Conservation (phyloP, 2,888 invertebrate genomes). For the Zaprionus lineosus region DNA sequence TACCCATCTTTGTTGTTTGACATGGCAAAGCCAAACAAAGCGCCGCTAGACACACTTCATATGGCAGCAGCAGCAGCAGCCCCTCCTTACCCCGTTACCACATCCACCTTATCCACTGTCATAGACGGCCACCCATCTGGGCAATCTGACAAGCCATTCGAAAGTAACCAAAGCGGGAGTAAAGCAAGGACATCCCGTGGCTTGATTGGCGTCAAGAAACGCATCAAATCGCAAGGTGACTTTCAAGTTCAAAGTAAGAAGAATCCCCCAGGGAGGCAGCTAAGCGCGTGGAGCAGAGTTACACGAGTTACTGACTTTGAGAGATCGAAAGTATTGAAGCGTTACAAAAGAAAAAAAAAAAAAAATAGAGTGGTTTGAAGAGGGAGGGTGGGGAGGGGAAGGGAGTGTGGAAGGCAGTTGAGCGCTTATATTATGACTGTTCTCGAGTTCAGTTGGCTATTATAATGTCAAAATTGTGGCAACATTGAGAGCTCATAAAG, state of each 20-base stretch:
- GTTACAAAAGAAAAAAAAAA: too few species aligned
- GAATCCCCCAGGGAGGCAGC: conserved; percentile 1
- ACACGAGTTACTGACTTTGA: too few species aligned
- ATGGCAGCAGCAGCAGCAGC: too few species aligned
- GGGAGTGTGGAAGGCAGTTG: background rate
- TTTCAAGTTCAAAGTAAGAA: conserved; percentile 61
- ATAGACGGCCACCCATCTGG: too few species aligned
- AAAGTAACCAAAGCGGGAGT: background rate
- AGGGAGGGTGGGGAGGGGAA: background rate
- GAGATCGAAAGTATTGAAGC: too few species aligned
- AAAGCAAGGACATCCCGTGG: conserved; percentile 26
- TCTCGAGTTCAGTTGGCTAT: too few species aligned
- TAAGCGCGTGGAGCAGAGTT: too few species aligned
- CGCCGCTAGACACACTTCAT: conserved; percentile 20
- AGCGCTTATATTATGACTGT: too few species aligned
- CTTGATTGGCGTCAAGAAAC: conserved; percentile 74
- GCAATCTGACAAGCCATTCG: background rate
- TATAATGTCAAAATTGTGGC: conserved; percentile 4
- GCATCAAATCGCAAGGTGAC: conserved; percentile 67
- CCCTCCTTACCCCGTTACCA: background rate
- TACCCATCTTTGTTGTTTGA: conserved; percentile 48
- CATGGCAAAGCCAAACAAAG: conserved; percentile 58
- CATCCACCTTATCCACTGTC: too few species aligned
- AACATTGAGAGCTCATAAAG: background rate
- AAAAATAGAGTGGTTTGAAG: too few species aligned